A percentile compares a stretch with the other conserved stretches of the same genome.
phyloP scores from a whole-genome alignment of 2,888 invertebrate species.

The Atethmia centrago region DNA sequence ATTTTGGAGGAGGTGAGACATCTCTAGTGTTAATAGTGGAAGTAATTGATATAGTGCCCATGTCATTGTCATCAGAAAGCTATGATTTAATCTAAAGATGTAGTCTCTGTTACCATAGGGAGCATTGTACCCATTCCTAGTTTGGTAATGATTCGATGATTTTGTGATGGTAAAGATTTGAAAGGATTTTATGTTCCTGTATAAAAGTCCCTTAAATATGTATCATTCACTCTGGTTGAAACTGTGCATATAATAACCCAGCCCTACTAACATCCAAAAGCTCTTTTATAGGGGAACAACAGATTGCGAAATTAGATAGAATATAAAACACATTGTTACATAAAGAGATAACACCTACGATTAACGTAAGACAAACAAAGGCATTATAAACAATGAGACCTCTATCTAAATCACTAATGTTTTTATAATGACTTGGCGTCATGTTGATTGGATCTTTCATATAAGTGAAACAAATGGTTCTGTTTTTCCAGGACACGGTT shows the following conservation, averaged over 20 bases:
- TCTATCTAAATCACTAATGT: slow-evolving; percentile 42
- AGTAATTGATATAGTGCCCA: not conserved
- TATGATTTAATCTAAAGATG: not conserved
- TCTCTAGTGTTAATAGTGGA: not conserved
- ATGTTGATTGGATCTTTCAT: slow-evolving; percentile 35
- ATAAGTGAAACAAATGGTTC: slow-evolving; percentile 30
- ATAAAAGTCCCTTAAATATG: not conserved
- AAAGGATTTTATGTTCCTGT: not conserved
- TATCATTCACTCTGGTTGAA: not conserved
- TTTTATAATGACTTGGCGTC: slow-evolving; percentile 34
- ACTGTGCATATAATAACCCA: not conserved
- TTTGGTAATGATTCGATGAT: not conserved
- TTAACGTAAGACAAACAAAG: slow-evolving; percentile 29
- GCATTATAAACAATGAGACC: slow-evolving; percentile 39
- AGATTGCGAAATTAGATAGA: slow-evolving; percentile 16
- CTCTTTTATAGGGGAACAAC: not conserved
- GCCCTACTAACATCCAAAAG: not conserved
- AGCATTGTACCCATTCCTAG: not conserved
- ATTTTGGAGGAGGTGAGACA: slow-evolving; percentile 84
- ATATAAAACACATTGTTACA: slow-evolving; percentile 30
- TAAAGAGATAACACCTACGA: slow-evolving; percentile 19
- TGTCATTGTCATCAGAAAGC: no score
- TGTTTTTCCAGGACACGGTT: slow-evolving; percentile 82
- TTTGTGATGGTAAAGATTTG: not conserved
- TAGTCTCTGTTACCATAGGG: not conserved